phyloP scores from a whole-genome alignment of 2,888 invertebrate species.

The Troglohyphantes excavatus region DNA sequence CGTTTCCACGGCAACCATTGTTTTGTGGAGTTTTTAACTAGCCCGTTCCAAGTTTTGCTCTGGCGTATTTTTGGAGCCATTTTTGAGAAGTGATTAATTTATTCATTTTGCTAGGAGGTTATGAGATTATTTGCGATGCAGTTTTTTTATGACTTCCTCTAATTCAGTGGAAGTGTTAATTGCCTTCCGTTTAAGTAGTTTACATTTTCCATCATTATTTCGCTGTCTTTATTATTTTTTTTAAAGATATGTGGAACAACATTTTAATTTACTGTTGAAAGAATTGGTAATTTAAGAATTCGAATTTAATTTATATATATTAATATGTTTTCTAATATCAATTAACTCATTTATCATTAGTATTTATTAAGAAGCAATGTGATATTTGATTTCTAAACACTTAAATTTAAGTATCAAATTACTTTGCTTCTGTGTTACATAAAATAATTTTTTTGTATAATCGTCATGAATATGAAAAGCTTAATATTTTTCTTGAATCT shows the following conservation, averaged over 20 bases:
- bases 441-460: no score
- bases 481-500: no score
- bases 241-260: not conserved
- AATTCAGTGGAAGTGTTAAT: conserved; percentile 24
- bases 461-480: no score
- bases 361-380: no score
- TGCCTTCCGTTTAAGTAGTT: conserved; percentile 13
- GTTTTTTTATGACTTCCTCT: conserved; percentile 29
- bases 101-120: conserved; percentile 50
- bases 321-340: no score
- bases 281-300: no score
- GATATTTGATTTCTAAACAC: no score
- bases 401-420: no score
- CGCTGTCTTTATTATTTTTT: not conserved
- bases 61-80: conserved; percentile 49
- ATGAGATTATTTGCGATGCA: conserved; percentile 31
- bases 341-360: no score
- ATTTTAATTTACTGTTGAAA: no score
- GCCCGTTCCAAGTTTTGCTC: conserved; percentile 35
- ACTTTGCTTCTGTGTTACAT: no score
- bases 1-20: conserved; percentile 64
- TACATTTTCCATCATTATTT: not conserved
- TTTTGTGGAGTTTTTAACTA: conserved; percentile 65
- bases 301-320: no score
- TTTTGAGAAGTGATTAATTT: conserved; percentile 68